Base-by-base conservation (phyloP, 2,888 invertebrate genomes). In the Neoascia interrupta region DNA sequence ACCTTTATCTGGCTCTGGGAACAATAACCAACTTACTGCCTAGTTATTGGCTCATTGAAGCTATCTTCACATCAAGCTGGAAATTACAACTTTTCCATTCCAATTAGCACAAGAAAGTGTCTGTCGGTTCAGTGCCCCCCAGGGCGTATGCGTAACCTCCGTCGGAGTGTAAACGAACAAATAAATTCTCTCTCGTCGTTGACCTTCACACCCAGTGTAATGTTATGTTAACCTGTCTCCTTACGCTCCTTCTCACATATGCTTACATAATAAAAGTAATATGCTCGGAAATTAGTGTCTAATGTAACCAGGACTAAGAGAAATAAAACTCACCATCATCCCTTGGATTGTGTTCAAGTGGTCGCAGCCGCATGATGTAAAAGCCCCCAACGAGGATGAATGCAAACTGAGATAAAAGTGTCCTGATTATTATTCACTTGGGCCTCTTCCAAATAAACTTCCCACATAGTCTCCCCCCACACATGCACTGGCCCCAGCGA, bases 391-490 rank as follows among this genome's bases (percentile, higher is more conserved):
- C 66, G 79, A 79, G n/a, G 66, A 68, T 79, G 73, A 79, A 79
- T 73, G 63, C 56, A 73, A 70, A 79, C 79, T 79, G 34, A 72
- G 66, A 79, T 79, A 79, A 73, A 79, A 79, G 72, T 79, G 79
- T 79, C 68, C 79, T 79, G 79, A 79, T 79, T 79, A 79, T 79
- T 79, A 79, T 72, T 79, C 79, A 79, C 79, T 79, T 61, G 79
- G 79, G 79, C 68, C 79, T 79, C 73, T 61, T 79, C 56, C 23
- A 60, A 43, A n/a, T n/a, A 36, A 53, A 70, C 58, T 72, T 60
- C 53, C 21, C 47, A 18, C 39, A 53, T 39, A 41, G 2, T 5
- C 43, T 6, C 5, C 5, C 26, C n/a, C 18, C 18, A 10, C 3
- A n/a, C 26, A 26, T 26, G 39, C 49, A 58, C 11, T 54, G 53